Base-by-base conservation (phyloP, 1,140 invertebrate species). In the Portunus trituberculatus region DNA sequence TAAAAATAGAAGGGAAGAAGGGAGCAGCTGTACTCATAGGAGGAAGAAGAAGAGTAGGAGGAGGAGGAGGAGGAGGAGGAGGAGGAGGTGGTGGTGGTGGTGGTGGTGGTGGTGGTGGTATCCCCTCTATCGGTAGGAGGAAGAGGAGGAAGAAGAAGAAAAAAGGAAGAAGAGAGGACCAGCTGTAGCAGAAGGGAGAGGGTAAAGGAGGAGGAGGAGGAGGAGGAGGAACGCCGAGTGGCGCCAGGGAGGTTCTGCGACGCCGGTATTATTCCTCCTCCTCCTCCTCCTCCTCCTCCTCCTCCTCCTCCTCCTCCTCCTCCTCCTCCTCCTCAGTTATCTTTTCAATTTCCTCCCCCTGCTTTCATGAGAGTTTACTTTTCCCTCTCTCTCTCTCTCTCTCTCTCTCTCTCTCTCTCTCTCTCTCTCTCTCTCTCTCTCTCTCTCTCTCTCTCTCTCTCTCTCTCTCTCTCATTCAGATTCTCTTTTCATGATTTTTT, bases 331-430 rank as follows among this genome's bases (percentile, higher is more conserved):
- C 39, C 25, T 76, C 20, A 20, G n/a, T 12, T 39, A 76, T 16
- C 25, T n/a, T 59, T 45, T 28, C 28, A 4, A 25, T 28, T 31
- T 92, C 12, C 14, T 39, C 45, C 12, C 4, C 46, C 45, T 45
- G 59, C n/a, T 92, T 25, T 59, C 25, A 48, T 59, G 39, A 39
- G 39, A 39, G 39, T 20, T 59, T 20, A 14, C 52, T 59, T 20
- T 59, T 28, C 16, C 67, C 90, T 59, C 45, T 91, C 90, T 91
- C 90, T 91, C 90, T 52, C 90, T 91, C 90, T 52, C 46, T 91
- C 90, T 91, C 90, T 52, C 90, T 52, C 90, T 14, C 90, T 28
- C 52, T 59, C 52, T 59, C 52, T 59, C 52, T 59, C 84, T 31
- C 20, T 31, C 28, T 87, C 29, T 31, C 39, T 45, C 84, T 87